phyloP scores from a whole-genome alignment of 2,888 invertebrate genomes.

The Apocheima hispidaria region DNA sequence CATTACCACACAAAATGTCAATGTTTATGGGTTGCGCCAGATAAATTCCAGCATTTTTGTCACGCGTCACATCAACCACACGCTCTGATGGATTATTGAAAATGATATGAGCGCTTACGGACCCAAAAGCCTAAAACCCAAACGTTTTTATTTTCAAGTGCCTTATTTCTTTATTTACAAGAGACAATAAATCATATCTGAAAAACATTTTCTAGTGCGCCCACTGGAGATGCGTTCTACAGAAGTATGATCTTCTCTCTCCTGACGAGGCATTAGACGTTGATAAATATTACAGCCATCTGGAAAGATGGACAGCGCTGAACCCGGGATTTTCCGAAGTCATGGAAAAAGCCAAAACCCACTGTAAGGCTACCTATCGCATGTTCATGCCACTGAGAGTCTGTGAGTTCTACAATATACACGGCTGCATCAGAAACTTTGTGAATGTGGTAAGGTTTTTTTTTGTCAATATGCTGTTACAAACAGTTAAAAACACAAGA shows the following conservation, averaged over 20 bases:
- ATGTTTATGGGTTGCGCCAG: no score
- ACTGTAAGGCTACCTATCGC: conserved; percentile 55
- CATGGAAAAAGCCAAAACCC: conserved; percentile 56
- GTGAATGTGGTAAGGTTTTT: conserved; percentile 54
- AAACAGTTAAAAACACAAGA: no score
- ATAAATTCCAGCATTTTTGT: no score
- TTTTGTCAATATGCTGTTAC: neutral
- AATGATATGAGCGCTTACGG: no score
- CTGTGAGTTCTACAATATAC: conserved; percentile 58
- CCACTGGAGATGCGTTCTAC: conserved; percentile 65
- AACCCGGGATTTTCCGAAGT: conserved; percentile 60
- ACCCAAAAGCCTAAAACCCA: no score
- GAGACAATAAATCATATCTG: neutral
- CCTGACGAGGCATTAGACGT: conserved; percentile 47
- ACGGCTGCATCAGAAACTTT: conserved; percentile 61
- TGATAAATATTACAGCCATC: conserved; percentile 62
- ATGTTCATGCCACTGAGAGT: conserved; percentile 52
- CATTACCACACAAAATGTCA: no score
- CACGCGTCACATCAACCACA: no score
- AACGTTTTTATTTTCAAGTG: neutral
- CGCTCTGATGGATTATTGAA: no score
- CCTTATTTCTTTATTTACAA: neutral
- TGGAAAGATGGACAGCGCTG: conserved; percentile 65
- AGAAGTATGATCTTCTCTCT: conserved; percentile 58
- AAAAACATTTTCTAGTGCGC: conserved; percentile 56